phyloP scores from a whole-genome alignment of 2,797 vertebrate genomes.

The Danio aesculapii region DNA sequence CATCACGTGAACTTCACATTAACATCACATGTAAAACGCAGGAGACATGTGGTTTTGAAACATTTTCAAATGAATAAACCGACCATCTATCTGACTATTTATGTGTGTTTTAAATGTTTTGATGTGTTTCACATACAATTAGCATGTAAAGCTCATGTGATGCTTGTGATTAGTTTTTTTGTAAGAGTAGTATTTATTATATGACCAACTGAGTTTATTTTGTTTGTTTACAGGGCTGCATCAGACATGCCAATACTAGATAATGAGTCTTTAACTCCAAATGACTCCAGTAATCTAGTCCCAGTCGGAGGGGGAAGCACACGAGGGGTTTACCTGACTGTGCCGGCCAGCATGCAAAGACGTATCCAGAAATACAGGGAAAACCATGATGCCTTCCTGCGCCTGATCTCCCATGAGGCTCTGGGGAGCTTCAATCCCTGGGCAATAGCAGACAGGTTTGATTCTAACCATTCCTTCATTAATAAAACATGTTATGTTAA shows the following conservation, averaged over 20 bases:
- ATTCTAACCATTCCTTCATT: not conserved
- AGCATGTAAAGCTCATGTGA: no score
- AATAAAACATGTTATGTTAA: not conserved
- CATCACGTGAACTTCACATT: no score
- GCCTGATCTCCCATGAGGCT: conserved; percentile 79
- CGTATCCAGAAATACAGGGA: conserved; percentile 83
- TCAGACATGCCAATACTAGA: conserved; percentile 70
- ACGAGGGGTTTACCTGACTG: conserved; percentile 66
- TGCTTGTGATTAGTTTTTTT: no score
- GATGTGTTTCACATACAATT: no score
- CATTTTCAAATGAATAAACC: no score
- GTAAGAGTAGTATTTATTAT: no score
- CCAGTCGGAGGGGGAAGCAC: conserved; percentile 53
- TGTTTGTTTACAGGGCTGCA: conserved; percentile 60
- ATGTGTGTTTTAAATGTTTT: no score
- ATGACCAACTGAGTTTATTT: not conserved
- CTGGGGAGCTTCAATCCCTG: conserved; percentile 87
- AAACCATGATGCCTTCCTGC: conserved; percentile 81
- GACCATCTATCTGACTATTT: no score
- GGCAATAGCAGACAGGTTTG: conserved; percentile 88
- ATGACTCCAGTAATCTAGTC: conserved; percentile 35
- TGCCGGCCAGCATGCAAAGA: conserved; percentile 78
- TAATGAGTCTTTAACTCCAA: conserved; percentile 60
- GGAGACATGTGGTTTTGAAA: no score
- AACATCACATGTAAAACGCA: no score